Base-by-base conservation (phyloP, 2,797 vertebrate genomes). In the Channa striata region DNA sequence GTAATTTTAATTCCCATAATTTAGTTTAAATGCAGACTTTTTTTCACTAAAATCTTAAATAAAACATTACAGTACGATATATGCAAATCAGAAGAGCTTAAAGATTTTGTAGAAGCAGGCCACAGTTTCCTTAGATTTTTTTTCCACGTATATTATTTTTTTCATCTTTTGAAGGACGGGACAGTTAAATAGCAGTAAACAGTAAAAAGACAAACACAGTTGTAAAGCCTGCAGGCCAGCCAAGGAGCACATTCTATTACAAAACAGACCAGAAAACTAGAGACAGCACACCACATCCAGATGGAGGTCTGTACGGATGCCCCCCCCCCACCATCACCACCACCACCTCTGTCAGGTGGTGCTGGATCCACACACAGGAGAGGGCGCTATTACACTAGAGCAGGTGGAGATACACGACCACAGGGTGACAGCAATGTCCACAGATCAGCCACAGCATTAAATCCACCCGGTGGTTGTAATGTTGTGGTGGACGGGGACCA, bases 1-100 rank as follows among this genome's bases (percentile, higher is more conserved):
- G 93, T 94, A 93, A 94, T 95, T 95, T 95, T 95, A 94, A 95
- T 95, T 95, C 94, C 93, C 94, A 94, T 94, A 93, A 95, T 95
- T 95, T 93, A 88, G 90, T 93, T 94, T 90, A 92, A 94, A 94
- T 92, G 93, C 93, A 94, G 92, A 95, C 93, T 91, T 90, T 91
- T 90, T 82, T 87, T 62, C 92, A 94, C 91, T 90, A 92, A 91
- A 91, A 87, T 85, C 84, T 91, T 90, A 93, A 93, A 93, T 91
- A 90, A 93, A 93, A 92, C 86, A 92, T 89, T 92, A 94, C 93
- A 94, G 91, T 93, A 95, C 92, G 67, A 93, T 92, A 93, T 89
- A 93, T 91, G 93, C 92, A 95, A 94, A 94, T 94, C 92, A 94
- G 84, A 89, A 89, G 81, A 91, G 85, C 81, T 86, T 89, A 82